Evolutionary conservation across 2,113 vertebrate species (phyloP).

Genomic region (Solea senegalensis): DNA sequence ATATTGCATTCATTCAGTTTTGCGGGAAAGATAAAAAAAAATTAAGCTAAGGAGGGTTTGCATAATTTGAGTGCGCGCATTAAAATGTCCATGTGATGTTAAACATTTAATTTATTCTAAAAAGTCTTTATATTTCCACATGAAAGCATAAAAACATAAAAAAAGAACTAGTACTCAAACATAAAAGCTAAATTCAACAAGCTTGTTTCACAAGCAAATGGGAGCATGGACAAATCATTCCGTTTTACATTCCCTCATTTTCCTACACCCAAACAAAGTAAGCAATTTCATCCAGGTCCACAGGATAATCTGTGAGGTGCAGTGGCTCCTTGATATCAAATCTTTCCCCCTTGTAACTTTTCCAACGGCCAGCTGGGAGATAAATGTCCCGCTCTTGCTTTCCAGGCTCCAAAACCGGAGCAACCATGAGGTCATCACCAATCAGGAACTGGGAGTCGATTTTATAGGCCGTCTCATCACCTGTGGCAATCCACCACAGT

Average conservation of each 20-base stretch:
- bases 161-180: not conserved
- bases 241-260: conserved; percentile 10
- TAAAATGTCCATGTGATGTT: too few species aligned
- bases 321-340: conserved; percentile 90
- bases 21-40: too few species aligned
- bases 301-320: conserved; percentile 91
- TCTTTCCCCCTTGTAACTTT: conserved; percentile 94
- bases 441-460: conserved; percentile 97
- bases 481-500: conserved; percentile 96
- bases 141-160: not conserved
- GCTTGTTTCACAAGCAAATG: conserved; percentile 13
- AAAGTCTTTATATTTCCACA: too few species aligned
- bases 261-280: conserved; percentile 88
- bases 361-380: conserved; percentile 92
- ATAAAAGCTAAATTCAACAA: conserved; percentile 13
- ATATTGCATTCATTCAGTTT: too few species aligned
- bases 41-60: too few species aligned
- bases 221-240: conserved; percentile 2
- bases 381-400: conserved; percentile 96
- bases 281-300: conserved; percentile 93
- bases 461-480: conserved; percentile 88
- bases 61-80: too few species aligned
- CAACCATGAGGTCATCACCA: conserved; percentile 96
- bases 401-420: conserved; percentile 92
- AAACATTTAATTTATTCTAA: too few species aligned